Base-by-base conservation (phyloP, 2,797 vertebrate genomes). In the Lophura swinhoii region DNA sequence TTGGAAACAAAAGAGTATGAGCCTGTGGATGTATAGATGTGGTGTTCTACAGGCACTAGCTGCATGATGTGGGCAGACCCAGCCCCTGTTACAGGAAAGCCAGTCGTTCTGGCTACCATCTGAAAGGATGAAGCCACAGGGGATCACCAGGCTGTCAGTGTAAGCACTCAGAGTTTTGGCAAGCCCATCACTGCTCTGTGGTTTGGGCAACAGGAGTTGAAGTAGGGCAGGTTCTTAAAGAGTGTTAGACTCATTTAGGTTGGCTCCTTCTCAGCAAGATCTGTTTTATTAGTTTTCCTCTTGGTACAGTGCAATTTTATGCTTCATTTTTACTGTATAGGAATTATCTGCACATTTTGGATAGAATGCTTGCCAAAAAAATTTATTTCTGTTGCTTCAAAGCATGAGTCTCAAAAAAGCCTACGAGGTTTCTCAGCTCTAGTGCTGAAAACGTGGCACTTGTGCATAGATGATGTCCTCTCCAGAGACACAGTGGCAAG, bases 281-380 rank as follows among this genome's bases (percentile, higher is more conserved):
- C 91, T 94, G 89, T 37, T 96, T 94, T 91, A 41, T 74, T 80
- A 79, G 11, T 88, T 94, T 88, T 84, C 49, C 53, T 81, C 53
- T 74, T 31, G 15, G 35, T 74, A 56, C 23, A 64, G 51, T 66
- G 18, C 69, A 87, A 56, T 77, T 90, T 74, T 87, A 72, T 89
- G 4, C 1, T 91, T 91, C 8, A 0, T 87, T 95, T 95, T 91
- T 88, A 89, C 75, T 78, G 62, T 89, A 92, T 77, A 93, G 88
- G 90, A 95, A 93, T 68, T 80, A 87, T 75, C 79, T 91, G 51
- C 80, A 91, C 80, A 62, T 93, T 93, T 93, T 91, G 59, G 70
- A 82, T 43, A 78, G 55, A n/a, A 39, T 7, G 33, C 12, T 90
- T 93, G 92, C 91, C 83, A 88, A 73, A 67, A 21, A 17, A 20